Conservation (phyloP, 2,888 invertebrate species). For the Synanthedon myopaeformis region DNA sequence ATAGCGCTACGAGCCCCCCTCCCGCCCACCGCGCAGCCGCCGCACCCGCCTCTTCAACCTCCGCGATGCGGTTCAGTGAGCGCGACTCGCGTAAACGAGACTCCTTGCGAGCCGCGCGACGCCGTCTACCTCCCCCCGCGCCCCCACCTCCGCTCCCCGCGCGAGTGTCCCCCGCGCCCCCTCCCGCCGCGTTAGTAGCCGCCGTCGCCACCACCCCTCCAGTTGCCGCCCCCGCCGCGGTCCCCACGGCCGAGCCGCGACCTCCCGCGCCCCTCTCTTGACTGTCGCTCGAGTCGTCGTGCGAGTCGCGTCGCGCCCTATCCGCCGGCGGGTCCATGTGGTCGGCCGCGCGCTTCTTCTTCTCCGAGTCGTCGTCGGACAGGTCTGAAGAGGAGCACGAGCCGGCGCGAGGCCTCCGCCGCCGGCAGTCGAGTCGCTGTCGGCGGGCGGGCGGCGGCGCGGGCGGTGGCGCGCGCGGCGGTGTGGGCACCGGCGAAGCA, state of each 20-base stretch:
- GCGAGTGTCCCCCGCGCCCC: conserved; percentile 7
- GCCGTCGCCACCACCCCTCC: conserved; percentile 50
- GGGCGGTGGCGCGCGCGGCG: conserved; percentile 29
- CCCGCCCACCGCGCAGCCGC: conserved; percentile 53
- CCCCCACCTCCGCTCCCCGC: conserved; percentile 9
- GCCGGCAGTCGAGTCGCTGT: conserved; percentile 45
- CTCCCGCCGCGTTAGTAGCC: conserved; percentile 41
- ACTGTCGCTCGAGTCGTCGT: conserved; percentile 88
- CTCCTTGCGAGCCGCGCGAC: conserved; percentile 57
- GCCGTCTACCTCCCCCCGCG: conserved; percentile 25
- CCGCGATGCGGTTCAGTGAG: conserved; percentile 86
- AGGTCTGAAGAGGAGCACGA: conserved; percentile 96
- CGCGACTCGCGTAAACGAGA: conserved; percentile 80
- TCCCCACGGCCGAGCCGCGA: conserved; percentile 14
- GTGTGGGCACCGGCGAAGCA: conserved; percentile 16
- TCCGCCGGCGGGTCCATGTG: conserved; percentile 70
- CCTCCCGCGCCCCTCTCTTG: conserved; percentile 78
- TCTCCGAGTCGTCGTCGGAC: conserved; percentile 90
- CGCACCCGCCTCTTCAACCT: conserved; percentile 82
- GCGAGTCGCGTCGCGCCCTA: conserved; percentile 80
- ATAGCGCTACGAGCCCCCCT: conserved; percentile 50
- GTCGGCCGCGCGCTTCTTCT: conserved; percentile 83
- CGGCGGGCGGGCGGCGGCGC: conserved; percentile 45
- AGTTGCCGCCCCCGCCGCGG: conserved; percentile 14
- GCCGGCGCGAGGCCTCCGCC: conserved; percentile 65